These are phyloP conservation scores for Drosophila greeni DNA, from an alignment of 2,888 invertebrate genomes.

Conservation along the genomic window DNA sequence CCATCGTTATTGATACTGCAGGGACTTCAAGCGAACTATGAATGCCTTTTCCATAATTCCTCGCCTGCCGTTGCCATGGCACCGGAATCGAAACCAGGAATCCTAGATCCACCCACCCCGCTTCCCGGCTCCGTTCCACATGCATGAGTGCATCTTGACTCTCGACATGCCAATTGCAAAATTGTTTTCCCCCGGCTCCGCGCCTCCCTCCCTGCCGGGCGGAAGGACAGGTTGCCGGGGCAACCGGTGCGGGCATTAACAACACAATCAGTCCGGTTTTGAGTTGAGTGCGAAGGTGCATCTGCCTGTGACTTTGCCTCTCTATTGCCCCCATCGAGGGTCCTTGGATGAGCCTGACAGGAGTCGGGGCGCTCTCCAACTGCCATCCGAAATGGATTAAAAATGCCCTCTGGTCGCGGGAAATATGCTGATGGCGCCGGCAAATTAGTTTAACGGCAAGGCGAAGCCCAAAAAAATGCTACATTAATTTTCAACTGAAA, in stretches of 20 bases:
- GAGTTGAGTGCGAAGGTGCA: slow-evolving; percentile 30
- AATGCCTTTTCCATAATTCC: slow-evolving; percentile 26
- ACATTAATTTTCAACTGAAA: slow-evolving; percentile 65
- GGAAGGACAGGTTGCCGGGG: slow-evolving; percentile 56
- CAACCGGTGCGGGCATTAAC: slow-evolving; percentile 54
- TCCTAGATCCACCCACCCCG: slow-evolving; percentile 1
- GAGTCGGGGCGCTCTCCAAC: not conserved
- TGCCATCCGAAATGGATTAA: slow-evolving; percentile 41
- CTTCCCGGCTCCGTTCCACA: slow-evolving; percentile 40
- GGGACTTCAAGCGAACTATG: slow-evolving; percentile 5
- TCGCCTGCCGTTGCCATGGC: slow-evolving; percentile 28
- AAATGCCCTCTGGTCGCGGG: slow-evolving; percentile 50
- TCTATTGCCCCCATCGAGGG: slow-evolving; percentile 7
- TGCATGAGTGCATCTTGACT: slow-evolving; percentile 64
- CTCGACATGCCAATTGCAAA: slow-evolving; percentile 68
- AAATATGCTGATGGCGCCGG: slow-evolving; percentile 38
- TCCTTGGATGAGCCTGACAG: slow-evolving; percentile 20
- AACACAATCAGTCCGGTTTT: slow-evolving; percentile 32
- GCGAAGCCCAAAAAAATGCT: slow-evolving; percentile 22
- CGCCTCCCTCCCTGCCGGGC: not conserved
- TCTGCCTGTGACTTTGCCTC: slow-evolving; percentile 7
- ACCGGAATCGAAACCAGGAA: not conserved
- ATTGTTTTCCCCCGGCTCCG: slow-evolving; percentile 40
- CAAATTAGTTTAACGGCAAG: slow-evolving; percentile 62
- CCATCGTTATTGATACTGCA: slow-evolving; percentile 25